Conservation (phyloP, 35 echinoderm and acorn worm genomes). For the Patiria miniata region DNA sequence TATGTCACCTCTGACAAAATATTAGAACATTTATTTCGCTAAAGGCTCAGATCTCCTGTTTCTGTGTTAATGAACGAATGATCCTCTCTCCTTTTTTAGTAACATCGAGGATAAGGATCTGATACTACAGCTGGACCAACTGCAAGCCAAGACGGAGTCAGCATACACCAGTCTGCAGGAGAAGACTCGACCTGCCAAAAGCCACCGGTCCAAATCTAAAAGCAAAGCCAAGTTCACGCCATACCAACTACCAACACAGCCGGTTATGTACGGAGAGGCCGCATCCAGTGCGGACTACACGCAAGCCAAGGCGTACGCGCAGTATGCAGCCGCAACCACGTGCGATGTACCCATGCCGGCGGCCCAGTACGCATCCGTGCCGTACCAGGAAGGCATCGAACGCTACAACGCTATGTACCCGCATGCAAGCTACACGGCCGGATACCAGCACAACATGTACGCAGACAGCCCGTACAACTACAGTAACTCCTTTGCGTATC, state of each 20-base stretch:
- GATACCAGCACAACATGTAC: slow-evolving; percentile 87
- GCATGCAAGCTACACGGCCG: slow-evolving; percentile 67
- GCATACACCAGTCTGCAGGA: slow-evolving; percentile 80
- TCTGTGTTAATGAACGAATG: background rate
- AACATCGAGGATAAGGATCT: slow-evolving; percentile 95
- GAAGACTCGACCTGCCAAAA: slow-evolving; percentile 72
- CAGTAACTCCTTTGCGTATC: slow-evolving; percentile 80
- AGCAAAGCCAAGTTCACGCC: slow-evolving; percentile 82
- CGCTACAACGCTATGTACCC: slow-evolving; percentile 94
- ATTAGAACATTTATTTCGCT: no score
- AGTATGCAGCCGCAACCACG: slow-evolving; percentile 75
- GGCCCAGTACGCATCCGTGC: slow-evolving; percentile 61
- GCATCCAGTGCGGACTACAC: slow-evolving; percentile 68
- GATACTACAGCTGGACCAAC: slow-evolving; percentile 88
- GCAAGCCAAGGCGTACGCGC: slow-evolving; percentile 67
- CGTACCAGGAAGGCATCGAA: slow-evolving; percentile 87
- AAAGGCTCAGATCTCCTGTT: background rate
- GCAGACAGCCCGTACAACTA: slow-evolving; percentile 86
- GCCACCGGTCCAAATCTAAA: slow-evolving; percentile 55
- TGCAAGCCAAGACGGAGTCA: slow-evolving; percentile 92
- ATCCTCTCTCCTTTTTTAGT: slow-evolving; percentile 58
- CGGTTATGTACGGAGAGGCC: slow-evolving; percentile 65
- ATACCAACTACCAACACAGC: slow-evolving; percentile 71
- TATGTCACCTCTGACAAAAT: no score
- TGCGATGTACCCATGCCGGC: slow-evolving; percentile 86